Percentiles rank a stretch among this genome's conserved stretches.
phyloP scores from a whole-genome alignment of 2,797 vertebrate species.

The Cheirogaleus major region DNA sequence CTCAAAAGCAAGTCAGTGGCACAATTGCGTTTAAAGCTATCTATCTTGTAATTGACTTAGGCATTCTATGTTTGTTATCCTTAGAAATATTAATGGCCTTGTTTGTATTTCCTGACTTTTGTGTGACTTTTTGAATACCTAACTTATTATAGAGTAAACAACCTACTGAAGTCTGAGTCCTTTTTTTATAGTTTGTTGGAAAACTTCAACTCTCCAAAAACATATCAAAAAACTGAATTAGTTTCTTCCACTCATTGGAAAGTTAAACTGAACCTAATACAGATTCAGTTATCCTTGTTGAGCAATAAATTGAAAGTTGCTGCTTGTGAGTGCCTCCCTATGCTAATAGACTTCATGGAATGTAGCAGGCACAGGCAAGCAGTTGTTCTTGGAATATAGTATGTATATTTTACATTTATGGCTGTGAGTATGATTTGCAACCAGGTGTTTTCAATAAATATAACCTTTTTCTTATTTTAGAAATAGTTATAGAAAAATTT shows the following conservation, averaged over 20 bases:
- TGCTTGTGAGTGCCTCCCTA: background rate
- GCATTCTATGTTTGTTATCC: background rate
- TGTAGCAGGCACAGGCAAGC: background rate
- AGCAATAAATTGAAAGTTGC: background rate
- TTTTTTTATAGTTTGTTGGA: background rate
- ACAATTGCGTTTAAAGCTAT: constrained; percentile 5
- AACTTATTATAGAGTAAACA: background rate
- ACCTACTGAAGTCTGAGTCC: background rate
- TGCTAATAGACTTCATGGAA: background rate
- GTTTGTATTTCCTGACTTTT: background rate
- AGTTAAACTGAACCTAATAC: constrained; percentile 21
- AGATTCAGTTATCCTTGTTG: background rate
- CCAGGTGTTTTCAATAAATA: constrained; percentile 33
- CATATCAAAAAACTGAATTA: background rate
- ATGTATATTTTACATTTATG: background rate
- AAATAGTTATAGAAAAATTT: background rate
- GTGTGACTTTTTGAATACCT: background rate
- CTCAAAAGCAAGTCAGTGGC: background rate
- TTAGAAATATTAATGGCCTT: constrained; percentile 2
- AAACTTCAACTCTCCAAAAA: constrained; percentile 14
- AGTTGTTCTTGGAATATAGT: background rate
- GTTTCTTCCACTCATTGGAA: background rate
- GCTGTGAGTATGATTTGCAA: background rate
- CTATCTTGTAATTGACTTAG: background rate
- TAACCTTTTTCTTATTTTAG: background rate